Conservation (phyloP, 2,797 vertebrate genomes). For the Anisognathus igniventris region DNA sequence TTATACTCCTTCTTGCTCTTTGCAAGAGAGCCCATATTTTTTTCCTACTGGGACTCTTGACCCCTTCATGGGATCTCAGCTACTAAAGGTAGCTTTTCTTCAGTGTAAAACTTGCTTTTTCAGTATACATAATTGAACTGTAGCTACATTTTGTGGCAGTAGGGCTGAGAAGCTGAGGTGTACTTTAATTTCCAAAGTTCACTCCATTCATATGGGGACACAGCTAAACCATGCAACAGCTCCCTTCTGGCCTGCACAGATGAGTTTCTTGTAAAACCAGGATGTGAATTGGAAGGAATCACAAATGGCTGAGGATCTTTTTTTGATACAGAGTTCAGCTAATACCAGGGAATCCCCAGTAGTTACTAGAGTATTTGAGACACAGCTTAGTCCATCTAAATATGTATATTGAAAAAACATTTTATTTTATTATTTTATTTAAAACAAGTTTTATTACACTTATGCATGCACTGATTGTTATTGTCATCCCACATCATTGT, state of each 20-base stretch:
- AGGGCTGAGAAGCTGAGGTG: not conserved
- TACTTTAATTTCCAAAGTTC: not conserved
- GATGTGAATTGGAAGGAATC: not conserved
- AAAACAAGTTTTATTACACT: not conserved
- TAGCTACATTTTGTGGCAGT: not conserved
- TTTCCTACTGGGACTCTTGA: not conserved
- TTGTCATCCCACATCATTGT: not conserved
- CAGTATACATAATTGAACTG: not conserved
- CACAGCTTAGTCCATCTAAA: not conserved
- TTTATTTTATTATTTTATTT: too few species aligned
- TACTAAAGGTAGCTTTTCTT: not conserved
- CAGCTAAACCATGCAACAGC: not conserved
- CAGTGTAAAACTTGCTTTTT: not conserved
- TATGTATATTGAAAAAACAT: not conserved
- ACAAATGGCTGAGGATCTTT: not conserved
- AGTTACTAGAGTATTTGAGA: not conserved
- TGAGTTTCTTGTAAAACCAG: not conserved
- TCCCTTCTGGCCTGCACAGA: not conserved
- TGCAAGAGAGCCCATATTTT: not conserved
- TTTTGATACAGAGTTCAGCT: not conserved
- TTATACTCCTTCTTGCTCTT: not conserved
- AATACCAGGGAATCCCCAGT: not conserved
- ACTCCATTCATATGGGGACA: not conserved
- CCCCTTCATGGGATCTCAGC: not conserved
- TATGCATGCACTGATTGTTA: not conserved